Base-by-base conservation (phyloP, 2,888 invertebrate species). In the Tachina fera region DNA sequence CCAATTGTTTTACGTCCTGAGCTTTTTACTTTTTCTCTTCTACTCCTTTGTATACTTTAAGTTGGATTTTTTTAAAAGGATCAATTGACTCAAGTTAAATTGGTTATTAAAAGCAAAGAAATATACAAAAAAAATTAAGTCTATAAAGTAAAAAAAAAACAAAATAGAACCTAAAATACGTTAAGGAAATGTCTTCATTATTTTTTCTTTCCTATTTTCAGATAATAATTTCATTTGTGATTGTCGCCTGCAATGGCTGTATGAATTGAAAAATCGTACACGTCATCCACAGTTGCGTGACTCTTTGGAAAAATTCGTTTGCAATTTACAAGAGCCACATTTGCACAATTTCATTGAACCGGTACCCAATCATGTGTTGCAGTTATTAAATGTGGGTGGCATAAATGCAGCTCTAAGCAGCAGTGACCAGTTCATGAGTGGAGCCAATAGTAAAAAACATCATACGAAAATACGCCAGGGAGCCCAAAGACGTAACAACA, bases 171-270 rank as follows among this genome's bases (percentile, higher is more conserved):
- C 63, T 71, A 43, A 68, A 63, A 72, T 45, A n/a, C n/a, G 16
- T 53, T 68, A 61, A 47, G 61, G 14, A 65, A 45, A 72, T 74
- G 68, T 56, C 56, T 70, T 51, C 72, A 65, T 68, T 53, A 70
- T 87, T 74, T 82, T 61, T 83, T 83, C 84, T 68, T 83, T 61
- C n/a, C 43, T 93, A 93, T 91, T 94, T 94, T 71, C 95, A 97
- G 97, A 96, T 89, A 97, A 97, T 93, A 95, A 95, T 92, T 96
- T 97, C 93, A 94, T 95, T 89, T 97, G 97, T 93, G 96, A 97
- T 94, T 97, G 97, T 92, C 95, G 96, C 88, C 93, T 97, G 88
- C 95, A 95, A 88, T 97, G 97, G 97, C 95, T 97, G 93, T 96
- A 96, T 93, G 94, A 94, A 63, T 93, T 97, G 84, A 91, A 89